Evolutionary conservation across 2,888 invertebrate species (phyloP), one percentile per base, ranked within the genome.

Genomic region (Troides helena): DNA sequence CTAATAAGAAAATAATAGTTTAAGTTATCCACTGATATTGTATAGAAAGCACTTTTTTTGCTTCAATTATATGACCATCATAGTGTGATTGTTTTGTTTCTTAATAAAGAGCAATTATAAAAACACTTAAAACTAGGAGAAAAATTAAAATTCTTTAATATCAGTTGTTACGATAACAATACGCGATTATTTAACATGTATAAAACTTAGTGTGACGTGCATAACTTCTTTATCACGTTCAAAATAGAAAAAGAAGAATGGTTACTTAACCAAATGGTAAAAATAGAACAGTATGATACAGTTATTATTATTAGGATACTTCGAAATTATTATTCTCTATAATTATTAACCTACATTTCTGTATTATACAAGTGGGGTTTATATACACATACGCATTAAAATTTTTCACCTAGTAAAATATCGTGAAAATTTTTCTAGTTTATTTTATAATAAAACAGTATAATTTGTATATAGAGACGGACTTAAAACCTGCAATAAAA

Each of bases 401-500:
- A 58, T 25, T 30, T 62, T 53, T 62, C 57, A 50, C 50, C 6
- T 65, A 36, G 25, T 25, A 50, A 62, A 70, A 66, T 53, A 66
- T 70, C 39, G 39, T 58, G 58, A 70, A 63, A 30, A 25, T 67
- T 66, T 43, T 5, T 39, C n/a, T 67, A 70, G 21, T 61, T 3
- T 61, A 53, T 23, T 43, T 62, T 43, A 58, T 53, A 59, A 56
- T 57, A 57, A 66, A 39, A 72, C 69, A 71, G 68, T 67, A 72
- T 60, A 65, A 71, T 43, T 70, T 66, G 74, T 73, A 77, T 81
- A 83, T 50, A 69, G 57, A 69, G 82, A 85, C 81, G 81, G 82
- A 85, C 80, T 74, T 77, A 81, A 81, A 80, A 58, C 78, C 80
- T 81, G 82, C 81, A 82, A 79, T 80, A 77, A 76, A 78, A 74